Evolutionary conservation across 2,888 invertebrate species (phyloP), one percentile per base, ranked within the genome.

Genomic region (Fragum sueziense): DNA sequence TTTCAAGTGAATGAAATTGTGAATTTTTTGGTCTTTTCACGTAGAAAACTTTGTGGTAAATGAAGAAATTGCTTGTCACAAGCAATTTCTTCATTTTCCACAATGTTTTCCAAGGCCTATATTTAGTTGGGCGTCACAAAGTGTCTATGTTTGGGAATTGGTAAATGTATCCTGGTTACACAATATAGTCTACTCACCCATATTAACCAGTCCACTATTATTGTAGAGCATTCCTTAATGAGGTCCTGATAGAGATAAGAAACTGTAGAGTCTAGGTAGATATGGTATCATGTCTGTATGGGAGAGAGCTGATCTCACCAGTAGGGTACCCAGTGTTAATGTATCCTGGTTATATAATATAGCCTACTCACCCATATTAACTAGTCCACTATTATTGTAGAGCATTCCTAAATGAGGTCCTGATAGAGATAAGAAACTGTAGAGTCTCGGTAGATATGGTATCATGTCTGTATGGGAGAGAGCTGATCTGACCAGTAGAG

Each of bases 381-480:
- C 98, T 83, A 99, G 95, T 73, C 98, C 98, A 93, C 97, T 98
- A 84, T 96, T 97, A 93, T 98, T 98, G 93, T 98, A 99, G 73
- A 99, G 95, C 52, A 98, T 98, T 59, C 99, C 99, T 83, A 99
- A 95, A 94, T 99, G 99, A 14, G 99, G 99, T 77, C 99, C 98
- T 87, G 98, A 98, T 52, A 99, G 95, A 25, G 98, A 98, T 80
- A 99, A 95, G 93, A 98, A 98, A 29, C 99, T 99, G 94, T 99
- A 97, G 79, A 99, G 95, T 91, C 97, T 96, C 29, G 91, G 90
- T 87, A 98, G 94, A 85, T 97, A 95, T 72, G 96, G 97, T 89
- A 96, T 96, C 95, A 99, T 95, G 92, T 97, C 96, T 1, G 97
- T 97, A 86, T 97, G 95, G 4, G 97, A 96, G 84, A 99, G 94